Percentiles rank a stretch among this genome's conserved stretches.
Conservation (phyloP, 92 coral and sea anemone species). For the Phenganax stokvisi region DNA sequence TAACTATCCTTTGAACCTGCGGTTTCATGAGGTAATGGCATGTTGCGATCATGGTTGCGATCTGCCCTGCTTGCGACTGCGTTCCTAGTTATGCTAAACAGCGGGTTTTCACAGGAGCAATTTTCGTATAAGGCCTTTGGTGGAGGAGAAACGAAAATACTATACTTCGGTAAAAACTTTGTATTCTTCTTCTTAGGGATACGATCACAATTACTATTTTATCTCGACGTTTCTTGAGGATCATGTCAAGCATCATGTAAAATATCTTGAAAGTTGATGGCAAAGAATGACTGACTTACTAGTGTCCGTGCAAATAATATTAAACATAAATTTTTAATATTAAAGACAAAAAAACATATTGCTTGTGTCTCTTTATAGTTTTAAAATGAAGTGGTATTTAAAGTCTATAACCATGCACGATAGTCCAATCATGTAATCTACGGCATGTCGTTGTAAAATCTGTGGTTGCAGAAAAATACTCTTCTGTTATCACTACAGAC, state of each 20-base stretch:
- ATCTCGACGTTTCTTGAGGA: constrained; percentile 83
- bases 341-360: no score
- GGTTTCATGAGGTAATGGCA: constrained; percentile 69
- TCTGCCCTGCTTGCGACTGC: neutral
- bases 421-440: no score
- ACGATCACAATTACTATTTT: constrained; percentile 82
- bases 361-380: no score
- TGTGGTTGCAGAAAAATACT: no score
- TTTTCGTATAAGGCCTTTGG: no score
- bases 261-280: constrained; percentile 63
- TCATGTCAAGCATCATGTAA: constrained; percentile 76
- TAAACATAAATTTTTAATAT: neutral
- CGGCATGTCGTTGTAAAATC: no score
- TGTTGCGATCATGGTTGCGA: neutral
- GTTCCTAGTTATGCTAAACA: neutral
- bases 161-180: neutral
- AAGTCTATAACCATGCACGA: no score
- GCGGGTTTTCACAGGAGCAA: no score
- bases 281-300: neutral
- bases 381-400: no score
- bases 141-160: neutral
- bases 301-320: neutral
- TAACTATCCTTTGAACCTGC: constrained; percentile 56
- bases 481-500: no score
- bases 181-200: constrained; percentile 55